Percentiles rank a stretch among this genome's conserved stretches.
These are phyloP conservation scores for Chouioia cunea DNA, from an alignment of 2,888 invertebrate species.

Conservation along the genomic window DNA sequence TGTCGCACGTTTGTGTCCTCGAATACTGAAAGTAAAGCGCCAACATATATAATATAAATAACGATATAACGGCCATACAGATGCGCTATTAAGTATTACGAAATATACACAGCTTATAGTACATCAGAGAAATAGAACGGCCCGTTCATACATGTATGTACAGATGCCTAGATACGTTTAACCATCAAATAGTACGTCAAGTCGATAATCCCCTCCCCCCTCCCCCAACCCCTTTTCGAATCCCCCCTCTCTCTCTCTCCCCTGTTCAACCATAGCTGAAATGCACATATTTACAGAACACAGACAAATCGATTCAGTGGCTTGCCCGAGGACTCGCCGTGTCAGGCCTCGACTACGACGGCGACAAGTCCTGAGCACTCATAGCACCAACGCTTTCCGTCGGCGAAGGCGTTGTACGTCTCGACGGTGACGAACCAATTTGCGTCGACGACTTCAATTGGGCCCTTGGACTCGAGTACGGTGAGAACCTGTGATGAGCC, in stretches of 20 bases:
- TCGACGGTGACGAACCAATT: constrained; percentile 58
- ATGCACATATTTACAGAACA: constrained; percentile 41
- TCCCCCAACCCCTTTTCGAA: no score
- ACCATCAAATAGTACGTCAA: no score
- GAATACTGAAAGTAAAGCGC: no score
- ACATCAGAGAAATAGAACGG: constrained; percentile 32
- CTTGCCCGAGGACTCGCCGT: not conserved
- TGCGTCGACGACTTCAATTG: constrained; percentile 60
- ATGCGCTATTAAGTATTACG: no score
- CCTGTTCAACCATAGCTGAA: not conserved
- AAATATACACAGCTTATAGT: constrained; percentile 56
- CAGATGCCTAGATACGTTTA: no score
- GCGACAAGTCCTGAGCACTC: constrained; percentile 62
- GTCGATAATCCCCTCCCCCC: no score
- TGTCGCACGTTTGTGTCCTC: no score
- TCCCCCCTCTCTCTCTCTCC: no score
- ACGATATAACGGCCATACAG: constrained; percentile 49
- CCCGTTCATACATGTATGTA: no score
- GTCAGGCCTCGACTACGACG: constrained; percentile 60
- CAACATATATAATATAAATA: constrained; percentile 59
- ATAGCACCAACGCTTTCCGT: constrained; percentile 60
- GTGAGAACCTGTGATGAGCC: constrained; percentile 67
- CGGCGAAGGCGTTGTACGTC: constrained; percentile 64
- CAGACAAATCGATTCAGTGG: not conserved
- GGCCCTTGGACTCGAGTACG: constrained; percentile 63